Percentiles rank a stretch among this genome's conserved stretches.
phyloP scores from a whole-genome alignment of 2,113 vertebrate genomes.

The Choloepus hoffmanni region DNA sequence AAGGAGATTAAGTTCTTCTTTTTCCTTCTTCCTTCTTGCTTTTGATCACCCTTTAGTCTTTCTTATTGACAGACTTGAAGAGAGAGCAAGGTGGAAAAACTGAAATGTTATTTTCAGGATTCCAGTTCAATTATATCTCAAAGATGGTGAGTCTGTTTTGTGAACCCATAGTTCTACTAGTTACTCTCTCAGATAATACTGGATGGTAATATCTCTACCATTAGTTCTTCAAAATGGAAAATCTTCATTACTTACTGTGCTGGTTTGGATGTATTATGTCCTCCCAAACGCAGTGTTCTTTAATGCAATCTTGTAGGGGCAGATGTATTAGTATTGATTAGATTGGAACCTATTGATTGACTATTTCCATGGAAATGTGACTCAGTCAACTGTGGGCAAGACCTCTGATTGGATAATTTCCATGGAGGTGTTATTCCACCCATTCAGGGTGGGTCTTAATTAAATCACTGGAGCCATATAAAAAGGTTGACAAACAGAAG shows the following conservation, averaged over 20 bases:
- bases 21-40: neutral
- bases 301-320: too few relatives aligned
- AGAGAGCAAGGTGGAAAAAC: neutral
- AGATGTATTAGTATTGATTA: too few relatives aligned
- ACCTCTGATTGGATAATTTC: too few relatives aligned
- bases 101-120: neutral
- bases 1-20: neutral
- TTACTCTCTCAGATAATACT: neutral
- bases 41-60: neutral
- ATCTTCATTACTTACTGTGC: conserved; percentile 8
- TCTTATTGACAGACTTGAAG: neutral
- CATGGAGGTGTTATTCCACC: too few relatives aligned
- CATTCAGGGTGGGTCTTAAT: too few relatives aligned
- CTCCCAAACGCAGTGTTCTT: too few relatives aligned
- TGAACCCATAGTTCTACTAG: neutral
- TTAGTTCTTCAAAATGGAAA: neutral
- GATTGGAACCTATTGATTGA: too few relatives aligned
- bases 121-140: neutral
- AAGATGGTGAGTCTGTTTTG: neutral
- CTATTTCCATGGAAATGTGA: too few relatives aligned
- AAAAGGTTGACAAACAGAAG: too few relatives aligned
- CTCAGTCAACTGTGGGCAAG: too few relatives aligned
- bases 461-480: too few relatives aligned
- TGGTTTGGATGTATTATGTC: too few relatives aligned
- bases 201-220: neutral